These are phyloP conservation scores for Labrus mixtus DNA, from an alignment of 2,113 vertebrate genomes.

Conservation along the genomic window DNA sequence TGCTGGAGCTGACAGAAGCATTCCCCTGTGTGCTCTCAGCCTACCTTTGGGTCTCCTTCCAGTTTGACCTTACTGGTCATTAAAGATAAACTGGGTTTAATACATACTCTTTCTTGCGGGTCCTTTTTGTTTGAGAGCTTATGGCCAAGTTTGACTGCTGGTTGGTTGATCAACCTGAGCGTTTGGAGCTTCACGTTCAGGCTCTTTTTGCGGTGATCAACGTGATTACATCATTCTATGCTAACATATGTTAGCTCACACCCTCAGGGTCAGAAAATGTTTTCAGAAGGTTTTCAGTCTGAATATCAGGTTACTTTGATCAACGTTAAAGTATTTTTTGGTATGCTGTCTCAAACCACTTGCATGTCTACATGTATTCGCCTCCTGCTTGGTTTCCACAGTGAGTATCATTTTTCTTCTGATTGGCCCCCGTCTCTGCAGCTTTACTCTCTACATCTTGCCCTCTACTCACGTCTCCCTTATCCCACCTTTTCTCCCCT, in stretches of 20 bases:
- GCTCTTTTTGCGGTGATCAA: background rate
- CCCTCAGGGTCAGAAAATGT: too few species aligned
- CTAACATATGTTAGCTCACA: background rate
- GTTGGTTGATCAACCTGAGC: background rate
- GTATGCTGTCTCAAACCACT: background rate
- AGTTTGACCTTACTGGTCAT: background rate
- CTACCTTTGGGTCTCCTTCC: too few species aligned
- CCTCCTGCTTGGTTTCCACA: slow-evolving; percentile 17
- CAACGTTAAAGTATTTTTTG: background rate
- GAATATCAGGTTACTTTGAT: background rate
- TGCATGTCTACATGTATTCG: background rate
- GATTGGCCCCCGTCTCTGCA: background rate
- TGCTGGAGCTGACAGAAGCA: background rate
- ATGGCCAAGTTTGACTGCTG: background rate
- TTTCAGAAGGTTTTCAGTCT: background rate
- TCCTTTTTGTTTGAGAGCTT: too few species aligned
- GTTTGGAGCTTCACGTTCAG: background rate
- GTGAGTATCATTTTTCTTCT: slow-evolving; percentile 5
- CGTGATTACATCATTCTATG: background rate
- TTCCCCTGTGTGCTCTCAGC: background rate
- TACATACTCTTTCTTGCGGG: background rate
- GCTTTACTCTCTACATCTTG: background rate
- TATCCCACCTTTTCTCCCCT: slow-evolving; percentile 7
- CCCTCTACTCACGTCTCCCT: background rate
- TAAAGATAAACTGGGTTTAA: background rate